phyloP scores from a whole-genome alignment of 2,113 vertebrate genomes.

The Atractosteus spatula region DNA sequence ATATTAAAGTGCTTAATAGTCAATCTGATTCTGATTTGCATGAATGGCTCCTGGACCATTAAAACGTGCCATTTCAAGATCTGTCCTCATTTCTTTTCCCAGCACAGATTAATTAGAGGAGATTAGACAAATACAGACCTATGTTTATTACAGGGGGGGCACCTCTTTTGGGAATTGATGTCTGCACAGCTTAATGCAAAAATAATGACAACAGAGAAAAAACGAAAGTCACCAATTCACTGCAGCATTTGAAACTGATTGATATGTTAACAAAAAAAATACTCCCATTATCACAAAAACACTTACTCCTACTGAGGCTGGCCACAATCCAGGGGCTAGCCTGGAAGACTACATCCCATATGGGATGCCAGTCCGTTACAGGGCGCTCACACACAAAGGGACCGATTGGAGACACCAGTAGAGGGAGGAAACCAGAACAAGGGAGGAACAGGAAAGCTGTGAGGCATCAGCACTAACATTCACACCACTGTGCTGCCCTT shows the following conservation, averaged over 20 bases:
- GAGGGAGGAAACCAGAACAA: neutral
- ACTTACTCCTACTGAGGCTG: no score
- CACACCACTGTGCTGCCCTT: constrained; percentile 24
- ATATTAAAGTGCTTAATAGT: no score
- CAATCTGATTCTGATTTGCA: constrained; percentile 3
- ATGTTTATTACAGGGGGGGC: constrained; percentile 38
- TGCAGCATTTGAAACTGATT: neutral
- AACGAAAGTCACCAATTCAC: constrained; percentile 22
- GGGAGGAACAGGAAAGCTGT: constrained; percentile 12
- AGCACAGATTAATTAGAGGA: constrained; percentile 37
- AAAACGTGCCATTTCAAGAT: constrained; percentile 27
- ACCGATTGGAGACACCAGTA: neutral
- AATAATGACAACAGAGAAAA: constrained; percentile 25
- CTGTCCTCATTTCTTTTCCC: constrained; percentile 5
- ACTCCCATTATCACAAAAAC: no score
- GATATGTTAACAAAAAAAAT: no score
- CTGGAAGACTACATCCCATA: no score
- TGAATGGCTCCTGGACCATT: constrained; percentile 35
- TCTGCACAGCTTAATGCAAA: constrained; percentile 12
- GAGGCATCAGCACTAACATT: constrained; percentile 16
- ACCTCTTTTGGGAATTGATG: constrained; percentile 31
- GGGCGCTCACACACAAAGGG: no score
- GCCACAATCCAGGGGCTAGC: no score
- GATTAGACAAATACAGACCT: constrained; percentile 44
- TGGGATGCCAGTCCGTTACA: no score